A percentile compares a stretch with the other conserved stretches of the same genome.
These are phyloP conservation scores for Passer domesticus DNA, from an alignment of 2,113 vertebrate species.

Conservation along the genomic window DNA sequence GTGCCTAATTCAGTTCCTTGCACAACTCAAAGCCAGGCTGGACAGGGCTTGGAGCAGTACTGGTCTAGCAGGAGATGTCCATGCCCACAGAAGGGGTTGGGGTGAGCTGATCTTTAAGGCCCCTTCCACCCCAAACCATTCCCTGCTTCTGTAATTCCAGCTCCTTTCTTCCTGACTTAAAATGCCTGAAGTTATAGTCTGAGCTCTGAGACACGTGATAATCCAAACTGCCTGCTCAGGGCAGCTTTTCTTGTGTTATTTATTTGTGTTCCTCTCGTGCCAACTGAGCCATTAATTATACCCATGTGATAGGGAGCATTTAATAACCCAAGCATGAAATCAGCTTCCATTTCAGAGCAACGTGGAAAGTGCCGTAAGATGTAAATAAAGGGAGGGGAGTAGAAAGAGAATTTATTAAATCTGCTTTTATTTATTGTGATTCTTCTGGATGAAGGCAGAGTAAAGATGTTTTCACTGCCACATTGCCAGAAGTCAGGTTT, in stretches of 20 bases:
- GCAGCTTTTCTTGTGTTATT: not conserved
- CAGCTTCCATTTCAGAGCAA: constrained; percentile 1
- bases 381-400: not conserved
- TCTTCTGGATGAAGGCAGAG: not conserved
- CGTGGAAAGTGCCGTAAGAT: not conserved
- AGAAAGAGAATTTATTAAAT: not conserved
- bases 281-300: constrained; percentile 17
- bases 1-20: not conserved
- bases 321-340: constrained; percentile 18
- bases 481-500: not conserved
- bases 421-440: not conserved
- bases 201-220: not conserved
- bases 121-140: not conserved
- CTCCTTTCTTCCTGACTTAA: not conserved
- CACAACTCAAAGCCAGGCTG: not conserved
- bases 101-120: not conserved
- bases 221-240: not conserved
- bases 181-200: not conserved
- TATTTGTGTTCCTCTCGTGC: not conserved
- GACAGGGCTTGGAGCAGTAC: not conserved
- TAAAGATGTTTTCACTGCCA: not conserved
- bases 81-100: not conserved
- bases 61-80: not conserved
- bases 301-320: not conserved
- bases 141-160: not conserved